Conservation (phyloP, 1,140 invertebrate species). For the Globodera rostochiensis region DNA sequence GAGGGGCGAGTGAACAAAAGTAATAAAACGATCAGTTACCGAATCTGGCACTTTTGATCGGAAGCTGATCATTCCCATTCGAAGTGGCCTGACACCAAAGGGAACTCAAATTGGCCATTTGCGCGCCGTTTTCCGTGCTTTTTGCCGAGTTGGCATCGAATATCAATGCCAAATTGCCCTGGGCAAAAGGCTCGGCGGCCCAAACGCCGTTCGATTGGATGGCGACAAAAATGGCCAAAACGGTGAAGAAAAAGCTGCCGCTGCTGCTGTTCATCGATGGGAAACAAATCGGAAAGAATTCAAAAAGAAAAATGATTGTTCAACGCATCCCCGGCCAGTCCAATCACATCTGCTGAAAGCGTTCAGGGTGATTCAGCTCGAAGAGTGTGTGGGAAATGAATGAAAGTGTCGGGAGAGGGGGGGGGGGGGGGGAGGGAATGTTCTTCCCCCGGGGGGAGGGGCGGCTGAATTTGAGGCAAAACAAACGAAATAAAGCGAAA, state of each 20-base stretch:
- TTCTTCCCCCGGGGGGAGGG: no score
- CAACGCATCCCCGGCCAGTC: no score
- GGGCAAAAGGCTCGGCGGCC: slow-evolving; percentile 10
- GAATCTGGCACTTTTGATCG: slow-evolving; percentile 30
- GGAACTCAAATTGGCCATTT: slow-evolving; percentile 16
- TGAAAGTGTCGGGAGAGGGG: not conserved
- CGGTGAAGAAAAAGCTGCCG: not conserved
- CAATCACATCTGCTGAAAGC: no score
- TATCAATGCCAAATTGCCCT: slow-evolving; percentile 34
- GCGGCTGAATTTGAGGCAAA: not conserved
- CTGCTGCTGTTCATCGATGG: not conserved
- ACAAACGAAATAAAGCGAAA: not conserved
- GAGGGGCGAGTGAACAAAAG: not conserved
- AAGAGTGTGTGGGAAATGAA: no score
- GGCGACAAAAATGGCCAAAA: not conserved
- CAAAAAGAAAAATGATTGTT: no score
- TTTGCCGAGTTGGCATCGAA: slow-evolving; percentile 25
- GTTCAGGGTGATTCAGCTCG: no score
- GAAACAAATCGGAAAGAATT: no score
- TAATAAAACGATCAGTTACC: not conserved
- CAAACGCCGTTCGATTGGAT: not conserved
- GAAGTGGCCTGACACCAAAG: slow-evolving; percentile 36
- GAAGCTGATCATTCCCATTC: slow-evolving; percentile 22
- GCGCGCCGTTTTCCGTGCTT: not conserved
- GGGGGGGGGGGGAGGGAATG: not conserved